phyloP scores from a whole-genome alignment of 1,140 invertebrate genomes.

The Melanaphis sacchari region DNA sequence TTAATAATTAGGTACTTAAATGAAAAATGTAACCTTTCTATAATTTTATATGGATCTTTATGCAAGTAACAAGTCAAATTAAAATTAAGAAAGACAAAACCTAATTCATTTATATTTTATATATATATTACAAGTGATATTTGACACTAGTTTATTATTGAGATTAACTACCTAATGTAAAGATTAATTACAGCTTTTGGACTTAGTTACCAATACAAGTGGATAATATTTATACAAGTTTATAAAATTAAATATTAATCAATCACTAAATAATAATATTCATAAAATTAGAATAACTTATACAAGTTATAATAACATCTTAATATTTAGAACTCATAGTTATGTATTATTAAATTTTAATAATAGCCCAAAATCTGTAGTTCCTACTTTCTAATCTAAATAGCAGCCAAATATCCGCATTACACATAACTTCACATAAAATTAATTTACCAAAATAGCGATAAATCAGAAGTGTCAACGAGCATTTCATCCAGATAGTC shows the following conservation, averaged over 20 bases:
- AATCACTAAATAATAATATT: background rate
- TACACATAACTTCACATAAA: background rate
- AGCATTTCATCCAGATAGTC: slow-evolving; percentile 98
- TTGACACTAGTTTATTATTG: no score
- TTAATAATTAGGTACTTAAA: background rate
- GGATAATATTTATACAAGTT: background rate
- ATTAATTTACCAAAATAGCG: slow-evolving; percentile 81
- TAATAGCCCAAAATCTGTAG: background rate
- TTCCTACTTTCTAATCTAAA: background rate
- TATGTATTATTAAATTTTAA: background rate
- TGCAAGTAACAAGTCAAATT: background rate
- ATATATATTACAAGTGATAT: background rate
- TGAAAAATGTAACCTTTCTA: background rate
- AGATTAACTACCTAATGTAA: background rate
- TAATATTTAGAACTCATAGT: background rate
- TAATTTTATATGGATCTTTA: background rate
- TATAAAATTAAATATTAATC: background rate
- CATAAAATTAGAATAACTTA: background rate
- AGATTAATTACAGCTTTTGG: background rate
- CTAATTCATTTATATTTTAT: background rate
- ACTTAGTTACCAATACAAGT: background rate
- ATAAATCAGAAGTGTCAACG: slow-evolving; percentile 95
- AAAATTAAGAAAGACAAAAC: background rate
- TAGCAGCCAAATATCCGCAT: background rate
- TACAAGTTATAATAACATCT: background rate